Percentiles rank a stretch among this genome's conserved stretches.
Conservation (phyloP, 1,140 invertebrate species). For the Euwallacea fornicatus region DNA sequence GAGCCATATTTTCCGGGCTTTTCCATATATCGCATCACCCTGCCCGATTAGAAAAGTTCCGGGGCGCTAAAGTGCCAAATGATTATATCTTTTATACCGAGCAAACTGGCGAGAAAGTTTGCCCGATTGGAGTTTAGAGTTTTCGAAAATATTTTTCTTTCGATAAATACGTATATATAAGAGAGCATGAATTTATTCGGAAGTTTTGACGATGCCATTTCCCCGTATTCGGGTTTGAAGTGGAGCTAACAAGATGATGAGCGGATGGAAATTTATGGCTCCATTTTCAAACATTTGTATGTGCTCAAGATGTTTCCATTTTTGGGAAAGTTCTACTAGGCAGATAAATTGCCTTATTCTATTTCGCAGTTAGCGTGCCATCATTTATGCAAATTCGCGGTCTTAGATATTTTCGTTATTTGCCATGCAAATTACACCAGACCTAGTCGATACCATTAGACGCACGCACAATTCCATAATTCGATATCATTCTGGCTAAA, state of each 20-base stretch:
- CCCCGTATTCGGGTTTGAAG: not conserved
- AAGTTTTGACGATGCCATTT: constrained; percentile 9
- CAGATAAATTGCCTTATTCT: too few relatives aligned
- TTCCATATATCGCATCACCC: constrained; percentile 1
- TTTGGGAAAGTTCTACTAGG: too few relatives aligned
- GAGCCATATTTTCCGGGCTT: constrained; percentile 10
- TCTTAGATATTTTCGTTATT: too few relatives aligned
- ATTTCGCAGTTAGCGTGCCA: too few relatives aligned
- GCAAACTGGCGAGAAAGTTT: constrained; percentile 20
- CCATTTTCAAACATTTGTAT: constrained; percentile 8
- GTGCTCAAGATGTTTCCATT: not conserved
- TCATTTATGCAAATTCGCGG: too few relatives aligned
- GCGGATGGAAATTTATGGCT: constrained; percentile 4
- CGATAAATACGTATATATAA: constrained; percentile 11
- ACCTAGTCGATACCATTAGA: too few relatives aligned
- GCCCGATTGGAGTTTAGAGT: constrained; percentile 7
- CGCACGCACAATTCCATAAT: too few relatives aligned
- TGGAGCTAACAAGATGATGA: constrained; percentile 9
- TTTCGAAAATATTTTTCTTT: constrained; percentile 15
- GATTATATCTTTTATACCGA: constrained; percentile 25
- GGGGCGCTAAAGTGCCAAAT: constrained; percentile 21
- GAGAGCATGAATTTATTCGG: constrained; percentile 18
- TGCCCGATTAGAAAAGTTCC: constrained; percentile 21
- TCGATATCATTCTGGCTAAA: too few relatives aligned
- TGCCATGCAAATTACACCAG: too few relatives aligned